Evolutionary conservation across 2,888 invertebrate species (phyloP), one percentile per base, ranked within the genome.

Genomic region (Pammene fasciana): DNA sequence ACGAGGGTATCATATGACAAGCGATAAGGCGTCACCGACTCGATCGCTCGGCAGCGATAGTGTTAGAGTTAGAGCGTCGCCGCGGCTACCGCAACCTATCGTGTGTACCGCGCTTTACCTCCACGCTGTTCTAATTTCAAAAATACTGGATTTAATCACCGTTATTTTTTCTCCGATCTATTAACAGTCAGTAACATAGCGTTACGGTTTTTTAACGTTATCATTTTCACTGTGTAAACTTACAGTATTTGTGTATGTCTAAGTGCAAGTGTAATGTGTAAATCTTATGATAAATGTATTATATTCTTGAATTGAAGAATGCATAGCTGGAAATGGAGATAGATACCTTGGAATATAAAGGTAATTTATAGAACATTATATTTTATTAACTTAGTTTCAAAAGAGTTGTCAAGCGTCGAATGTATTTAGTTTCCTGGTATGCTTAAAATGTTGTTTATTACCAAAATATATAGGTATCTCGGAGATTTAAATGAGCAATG

Each of bases 21-120:
- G 75, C 79, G 86, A 87, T 87, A 87, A 83, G 82, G 81, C 74
- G 79, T 72, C 77, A 75, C 79, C 74, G 76, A 78, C 75, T 79
- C 76, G 75, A 67, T 59, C 50, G 38, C 56, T 65, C 38, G 38
- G 64, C 59, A 46, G 67, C 56, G 66, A 65, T 68, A 71, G 65
- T 64, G 56, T 65, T 68, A 38, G 59, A 71, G 60, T 60, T 68
- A 34, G 54, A 71, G 26, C 68, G 57, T 45, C 71, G 56, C 60
- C 71, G 56, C 68, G 56, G 67, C 65, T 68, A 60, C 71, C 52
- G 71, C 52, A 57, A 50, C 50, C 34, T 54, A 68, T 60, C 71
- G 62, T 65, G 67, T 64, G 71, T 16, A 52, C 45, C 34, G 67
- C 62, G 62, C 56, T 56, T 68, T 68, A 52, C 36, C 36, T 18